Conservation (phyloP, 2,797 vertebrate species). For the Xenopus petersii region DNA sequence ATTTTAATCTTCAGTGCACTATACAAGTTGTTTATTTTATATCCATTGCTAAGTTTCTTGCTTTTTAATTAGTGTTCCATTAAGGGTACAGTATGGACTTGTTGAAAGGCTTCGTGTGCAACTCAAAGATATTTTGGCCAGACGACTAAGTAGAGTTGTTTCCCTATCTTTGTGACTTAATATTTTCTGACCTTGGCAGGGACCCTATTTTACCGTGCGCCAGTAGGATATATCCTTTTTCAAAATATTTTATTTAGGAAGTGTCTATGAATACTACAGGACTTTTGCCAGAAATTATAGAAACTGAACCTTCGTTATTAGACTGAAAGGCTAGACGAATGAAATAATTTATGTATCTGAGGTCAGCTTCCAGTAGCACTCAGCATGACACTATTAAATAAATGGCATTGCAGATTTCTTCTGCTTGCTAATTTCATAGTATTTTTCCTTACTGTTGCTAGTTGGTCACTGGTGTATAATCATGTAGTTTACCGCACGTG, state of each 20-base stretch:
- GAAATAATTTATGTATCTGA: conserved; percentile 5
- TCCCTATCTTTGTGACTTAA: not conserved
- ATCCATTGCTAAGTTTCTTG: not conserved
- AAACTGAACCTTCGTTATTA: not conserved
- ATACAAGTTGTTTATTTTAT: not conserved
- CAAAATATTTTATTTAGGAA: conserved; percentile 11
- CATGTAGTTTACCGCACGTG: not conserved
- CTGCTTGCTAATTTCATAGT: not conserved
- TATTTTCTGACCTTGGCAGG: not conserved
- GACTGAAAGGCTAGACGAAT: not conserved
- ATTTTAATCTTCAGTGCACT: not conserved
- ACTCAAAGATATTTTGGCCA: not conserved
- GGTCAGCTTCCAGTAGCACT: not conserved
- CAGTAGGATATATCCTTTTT: conserved; percentile 11
- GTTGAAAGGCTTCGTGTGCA: not conserved
- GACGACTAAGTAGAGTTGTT: not conserved
- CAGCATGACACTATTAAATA: not conserved
- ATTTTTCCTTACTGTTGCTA: not conserved
- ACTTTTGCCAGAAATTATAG: not conserved
- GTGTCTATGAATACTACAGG: not conserved
- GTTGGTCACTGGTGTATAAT: not conserved
- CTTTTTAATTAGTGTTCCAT: not conserved
- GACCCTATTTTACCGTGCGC: not conserved
- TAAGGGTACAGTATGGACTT: not conserved
- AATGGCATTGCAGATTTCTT: conserved; percentile 1